A percentile compares a stretch with the other conserved stretches of the same genome.
Conservation (phyloP, 2,113 vertebrate genomes). For the Oophaga pumilio region DNA sequence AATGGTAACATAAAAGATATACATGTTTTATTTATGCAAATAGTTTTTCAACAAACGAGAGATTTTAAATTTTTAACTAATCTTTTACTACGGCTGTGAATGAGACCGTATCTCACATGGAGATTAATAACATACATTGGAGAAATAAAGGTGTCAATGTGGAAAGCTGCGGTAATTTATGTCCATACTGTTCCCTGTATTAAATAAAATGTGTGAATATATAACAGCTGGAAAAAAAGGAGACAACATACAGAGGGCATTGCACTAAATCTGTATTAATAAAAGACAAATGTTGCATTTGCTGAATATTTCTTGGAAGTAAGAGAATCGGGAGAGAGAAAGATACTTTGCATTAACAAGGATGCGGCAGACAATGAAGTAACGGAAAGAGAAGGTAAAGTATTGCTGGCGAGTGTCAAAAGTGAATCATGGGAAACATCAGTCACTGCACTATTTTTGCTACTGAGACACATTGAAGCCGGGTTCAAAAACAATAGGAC, state of each 20-base stretch:
- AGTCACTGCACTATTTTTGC: too few species aligned
- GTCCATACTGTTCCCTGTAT: slow-evolving; percentile 6
- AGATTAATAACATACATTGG: slow-evolving; percentile 16
- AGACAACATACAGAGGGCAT: slow-evolving; percentile 18
- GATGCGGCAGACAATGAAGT: not conserved
- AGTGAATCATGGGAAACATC: too few species aligned
- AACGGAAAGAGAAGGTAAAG: not conserved
- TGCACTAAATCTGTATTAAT: slow-evolving; percentile 18
- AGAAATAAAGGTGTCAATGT: slow-evolving; percentile 29
- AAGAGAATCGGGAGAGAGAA: not conserved
- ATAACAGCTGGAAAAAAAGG: not conserved
- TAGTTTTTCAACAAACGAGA: slow-evolving; percentile 17
- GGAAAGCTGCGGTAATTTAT: not conserved
- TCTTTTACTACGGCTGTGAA: not conserved
- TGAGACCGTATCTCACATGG: not conserved
- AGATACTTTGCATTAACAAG: not conserved
- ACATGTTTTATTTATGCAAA: slow-evolving; percentile 23
- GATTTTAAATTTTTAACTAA: slow-evolving; percentile 30
- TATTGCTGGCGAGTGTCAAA: not conserved
- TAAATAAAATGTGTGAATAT: slow-evolving; percentile 13
- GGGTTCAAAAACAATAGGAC: too few species aligned
- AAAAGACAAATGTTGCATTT: slow-evolving; percentile 4
- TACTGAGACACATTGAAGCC: too few species aligned
- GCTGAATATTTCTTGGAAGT: slow-evolving; percentile 7
- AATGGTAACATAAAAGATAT: slow-evolving; percentile 2